Evolutionary conservation across 2,113 vertebrate species (phyloP), one percentile per base, ranked within the genome.

Genomic region (Otus sunia): DNA sequence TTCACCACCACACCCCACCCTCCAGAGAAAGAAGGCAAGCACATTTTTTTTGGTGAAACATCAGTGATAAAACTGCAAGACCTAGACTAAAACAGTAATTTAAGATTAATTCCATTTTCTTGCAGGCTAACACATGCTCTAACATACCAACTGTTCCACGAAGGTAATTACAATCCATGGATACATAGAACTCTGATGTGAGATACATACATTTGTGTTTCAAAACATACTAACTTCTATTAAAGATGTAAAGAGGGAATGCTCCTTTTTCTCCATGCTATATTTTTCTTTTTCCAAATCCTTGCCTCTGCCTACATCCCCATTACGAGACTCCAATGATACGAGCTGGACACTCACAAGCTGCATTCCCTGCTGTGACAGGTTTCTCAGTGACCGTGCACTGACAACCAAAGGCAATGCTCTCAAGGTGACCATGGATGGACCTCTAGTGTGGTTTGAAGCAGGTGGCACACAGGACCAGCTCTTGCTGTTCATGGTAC

Each of bases 71-170:
- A 74, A 34, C 30, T 22, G 21, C 34, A 32, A 82, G 32, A 21
- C 14, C 32, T 6, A 27, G 32, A 55, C 43, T 47, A 77, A 49
- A 72, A 27, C 7, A 30, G 49, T 4, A 62, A 76, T 30, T 79
- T 5, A 2, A 15, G 60, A 29, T 27, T 25, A 27, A 75, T 50
- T 32, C 0, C 0, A 11, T 25, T 49, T 41, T 17, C 55, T 5
- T 23, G 86, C 55, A 39, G 41, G 32, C 34, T 26, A 22, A 26
- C 32, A 23, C 69, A 30, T 2, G 32, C 64, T 56, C 49, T 36
- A 66, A 78, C 30, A 34, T 3, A 32, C 20, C 71, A 53, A 4
- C 66, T 43, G 43, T 6, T 66, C 80, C 63, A 37, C 32, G 47
- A 23, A 39, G 37, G 79, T 26, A 34, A 45, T 39, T 49, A 25